Conservation (phyloP, 2,888 invertebrate species). For the Germaria angustata region DNA sequence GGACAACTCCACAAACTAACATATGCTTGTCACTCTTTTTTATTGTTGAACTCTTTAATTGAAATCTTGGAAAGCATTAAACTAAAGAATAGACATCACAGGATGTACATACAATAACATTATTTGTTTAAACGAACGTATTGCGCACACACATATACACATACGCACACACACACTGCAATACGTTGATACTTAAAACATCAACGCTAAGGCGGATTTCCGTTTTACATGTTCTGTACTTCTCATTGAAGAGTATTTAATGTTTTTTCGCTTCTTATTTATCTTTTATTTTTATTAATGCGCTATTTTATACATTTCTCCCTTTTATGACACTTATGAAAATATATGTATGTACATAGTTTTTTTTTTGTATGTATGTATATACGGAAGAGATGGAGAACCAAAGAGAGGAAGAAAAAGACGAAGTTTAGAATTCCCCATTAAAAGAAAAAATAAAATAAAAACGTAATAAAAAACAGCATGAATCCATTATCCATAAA, state of each 20-base stretch:
- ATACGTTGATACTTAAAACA: constrained; percentile 30
- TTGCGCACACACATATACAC: no score
- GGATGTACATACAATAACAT: no score
- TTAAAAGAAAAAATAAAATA: no score
- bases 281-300: constrained; percentile 7
- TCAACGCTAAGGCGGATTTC: constrained; percentile 58
- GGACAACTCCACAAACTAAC: neutral
- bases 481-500: constrained; percentile 45
- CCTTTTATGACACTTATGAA: constrained; percentile 4
- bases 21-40: constrained; percentile 7
- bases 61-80: constrained; percentile 31
- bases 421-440: constrained; percentile 8
- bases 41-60: constrained; percentile 39
- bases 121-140: no score
- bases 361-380: neutral
- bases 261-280: constrained; percentile 18
- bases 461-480: constrained; percentile 3
- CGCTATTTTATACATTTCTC: constrained; percentile 19
- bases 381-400: neutral
- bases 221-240: constrained; percentile 58
- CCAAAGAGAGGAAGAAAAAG: neutral
- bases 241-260: constrained; percentile 41
- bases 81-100: no score
- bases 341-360: constrained; percentile 8
- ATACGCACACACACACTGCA: no score